Conservation (phyloP, 2,888 invertebrate species). For the Nomada ferruginata region DNA sequence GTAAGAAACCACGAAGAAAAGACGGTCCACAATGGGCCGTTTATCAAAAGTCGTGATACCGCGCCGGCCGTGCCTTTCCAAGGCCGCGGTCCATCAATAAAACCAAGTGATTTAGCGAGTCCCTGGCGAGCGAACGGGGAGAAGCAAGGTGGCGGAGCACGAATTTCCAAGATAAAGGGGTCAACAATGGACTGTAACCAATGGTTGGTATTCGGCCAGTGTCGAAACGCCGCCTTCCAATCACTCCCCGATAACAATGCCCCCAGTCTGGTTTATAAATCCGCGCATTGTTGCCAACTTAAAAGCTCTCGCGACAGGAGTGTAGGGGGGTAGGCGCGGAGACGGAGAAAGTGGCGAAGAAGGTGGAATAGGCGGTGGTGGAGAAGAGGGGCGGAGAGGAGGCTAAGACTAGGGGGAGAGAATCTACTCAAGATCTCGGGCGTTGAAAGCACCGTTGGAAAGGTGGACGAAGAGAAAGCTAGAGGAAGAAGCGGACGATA, state of each 20-base stretch:
- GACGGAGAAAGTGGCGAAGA: slow-evolving; percentile 5
- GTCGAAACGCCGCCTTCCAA: slow-evolving; percentile 82
- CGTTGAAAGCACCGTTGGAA: slow-evolving; percentile 67
- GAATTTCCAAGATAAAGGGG: slow-evolving; percentile 84
- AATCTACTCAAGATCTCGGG: slow-evolving; percentile 69
- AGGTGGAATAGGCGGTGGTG: neutral
- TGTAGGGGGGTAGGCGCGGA: neutral
- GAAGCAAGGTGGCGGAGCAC: slow-evolving; percentile 67
- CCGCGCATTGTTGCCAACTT: slow-evolving; percentile 84
- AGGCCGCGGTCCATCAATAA: slow-evolving; percentile 81
- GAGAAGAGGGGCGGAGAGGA: slow-evolving; percentile 7
- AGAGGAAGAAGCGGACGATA: slow-evolving; percentile 29
- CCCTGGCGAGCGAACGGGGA: slow-evolving; percentile 57
- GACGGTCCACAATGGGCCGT: slow-evolving; percentile 72
- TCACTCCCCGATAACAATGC: slow-evolving; percentile 83
- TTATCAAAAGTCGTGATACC: slow-evolving; percentile 74
- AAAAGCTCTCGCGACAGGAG: slow-evolving; percentile 76
- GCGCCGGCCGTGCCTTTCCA: slow-evolving; percentile 63
- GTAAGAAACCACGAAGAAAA: slow-evolving; percentile 67
- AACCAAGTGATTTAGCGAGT: slow-evolving; percentile 82
- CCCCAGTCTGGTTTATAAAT: slow-evolving; percentile 82
- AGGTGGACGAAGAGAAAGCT: slow-evolving; percentile 43
- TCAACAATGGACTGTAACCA: slow-evolving; percentile 81
- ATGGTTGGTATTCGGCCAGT: slow-evolving; percentile 84
- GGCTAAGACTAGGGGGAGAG: slow-evolving; percentile 49